Conservation (phyloP, 2,888 invertebrate genomes). For the Cataglyphis cursor region DNA sequence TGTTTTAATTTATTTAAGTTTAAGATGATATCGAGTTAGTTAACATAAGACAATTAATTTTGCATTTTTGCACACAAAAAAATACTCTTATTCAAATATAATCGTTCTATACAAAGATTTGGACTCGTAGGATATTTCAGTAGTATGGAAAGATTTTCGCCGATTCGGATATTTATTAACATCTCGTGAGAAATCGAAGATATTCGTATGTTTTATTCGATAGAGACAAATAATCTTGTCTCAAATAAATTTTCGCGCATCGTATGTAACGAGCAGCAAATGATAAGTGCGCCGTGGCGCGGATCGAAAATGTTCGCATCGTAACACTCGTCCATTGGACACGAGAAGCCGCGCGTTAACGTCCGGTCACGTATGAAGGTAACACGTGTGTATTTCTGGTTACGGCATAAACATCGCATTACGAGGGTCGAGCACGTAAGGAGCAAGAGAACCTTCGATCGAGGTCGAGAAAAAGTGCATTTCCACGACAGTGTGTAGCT, state of each 20-base stretch:
- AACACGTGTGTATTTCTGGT: constrained; percentile 47
- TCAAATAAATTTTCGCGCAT: not conserved
- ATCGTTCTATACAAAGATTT: too few relatives aligned
- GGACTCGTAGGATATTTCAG: not conserved
- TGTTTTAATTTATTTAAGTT: not conserved
- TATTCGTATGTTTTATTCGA: constrained; percentile 5
- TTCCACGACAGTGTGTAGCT: constrained; percentile 67
- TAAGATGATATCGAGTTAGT: not conserved
- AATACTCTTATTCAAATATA: not conserved
- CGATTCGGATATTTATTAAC: constrained; percentile 4
- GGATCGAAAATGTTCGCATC: constrained; percentile 18
- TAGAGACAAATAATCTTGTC: not conserved
- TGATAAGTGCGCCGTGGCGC: not conserved
- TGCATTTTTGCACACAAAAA: not conserved
- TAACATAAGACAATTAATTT: not conserved
- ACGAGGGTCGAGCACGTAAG: constrained; percentile 82
- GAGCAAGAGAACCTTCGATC: constrained; percentile 47
- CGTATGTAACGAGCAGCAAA: constrained; percentile 5
- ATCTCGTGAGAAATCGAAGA: not conserved
- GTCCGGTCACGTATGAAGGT: constrained; percentile 24
- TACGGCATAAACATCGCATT: constrained; percentile 70
- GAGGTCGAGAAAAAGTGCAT: constrained; percentile 72
- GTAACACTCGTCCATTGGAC: constrained; percentile 2
- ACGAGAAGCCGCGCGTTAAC: constrained; percentile 8
- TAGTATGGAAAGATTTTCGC: not conserved